phyloP scores from a whole-genome alignment of 2,888 invertebrate species.

The Pristionchus exspectatus region DNA sequence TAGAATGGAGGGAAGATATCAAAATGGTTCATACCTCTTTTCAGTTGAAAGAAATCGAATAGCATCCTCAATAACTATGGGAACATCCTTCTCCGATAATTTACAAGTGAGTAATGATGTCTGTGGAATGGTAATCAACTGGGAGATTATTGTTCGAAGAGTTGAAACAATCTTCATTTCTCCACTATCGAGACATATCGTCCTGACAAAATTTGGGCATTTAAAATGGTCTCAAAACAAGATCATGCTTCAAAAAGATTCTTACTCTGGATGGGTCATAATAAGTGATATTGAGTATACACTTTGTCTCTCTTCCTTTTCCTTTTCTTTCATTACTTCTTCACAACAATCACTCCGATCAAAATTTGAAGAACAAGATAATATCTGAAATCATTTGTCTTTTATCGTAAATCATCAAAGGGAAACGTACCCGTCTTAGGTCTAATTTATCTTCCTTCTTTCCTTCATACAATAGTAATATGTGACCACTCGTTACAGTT shows the following conservation, averaged over 20 bases:
- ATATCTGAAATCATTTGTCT: not conserved
- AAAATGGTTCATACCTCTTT: not conserved
- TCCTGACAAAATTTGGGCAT: not conserved
- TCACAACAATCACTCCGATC: not conserved
- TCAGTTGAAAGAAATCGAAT: constrained; percentile 19
- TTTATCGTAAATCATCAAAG: not conserved
- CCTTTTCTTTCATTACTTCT: not conserved
- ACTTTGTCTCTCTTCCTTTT: constrained; percentile 37
- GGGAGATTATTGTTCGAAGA: constrained; percentile 19
- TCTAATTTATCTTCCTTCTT: constrained; percentile 7
- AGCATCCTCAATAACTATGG: not conserved
- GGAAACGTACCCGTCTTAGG: constrained; percentile 2
- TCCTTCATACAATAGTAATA: not conserved
- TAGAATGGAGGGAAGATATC: too few species aligned
- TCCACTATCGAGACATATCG: not conserved
- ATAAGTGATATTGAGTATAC: constrained; percentile 23
- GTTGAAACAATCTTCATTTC: constrained; percentile 12
- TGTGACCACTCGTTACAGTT: not conserved
- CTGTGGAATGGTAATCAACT: constrained; percentile 27
- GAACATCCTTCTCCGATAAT: constrained; percentile 19
- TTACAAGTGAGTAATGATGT: constrained; percentile 8
- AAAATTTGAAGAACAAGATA: not conserved
- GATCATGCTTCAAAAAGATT: not conserved
- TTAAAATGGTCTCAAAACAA: not conserved
- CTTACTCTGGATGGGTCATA: constrained; percentile 16